A percentile compares a stretch with the other conserved stretches of the same genome.
Evolutionary conservation across 1,140 invertebrate genomes (phyloP).

Genomic region (Nasonia giraulti): DNA sequence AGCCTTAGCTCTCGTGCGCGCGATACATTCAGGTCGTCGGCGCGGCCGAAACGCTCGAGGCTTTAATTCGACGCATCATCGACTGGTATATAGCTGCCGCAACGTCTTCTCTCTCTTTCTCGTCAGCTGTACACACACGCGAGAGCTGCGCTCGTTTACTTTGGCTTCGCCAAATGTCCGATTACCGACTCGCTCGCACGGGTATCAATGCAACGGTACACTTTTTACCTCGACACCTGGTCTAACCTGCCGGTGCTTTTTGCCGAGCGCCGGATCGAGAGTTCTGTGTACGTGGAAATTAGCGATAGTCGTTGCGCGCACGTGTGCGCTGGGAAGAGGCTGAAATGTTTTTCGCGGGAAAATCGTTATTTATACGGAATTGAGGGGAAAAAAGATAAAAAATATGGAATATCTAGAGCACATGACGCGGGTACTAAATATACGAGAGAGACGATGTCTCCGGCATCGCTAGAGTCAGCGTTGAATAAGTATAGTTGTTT

Average conservation of each 20-base stretch:
- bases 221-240: background rate
- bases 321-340: background rate
- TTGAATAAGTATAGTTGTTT: background rate
- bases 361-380: background rate
- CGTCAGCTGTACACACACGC: background rate
- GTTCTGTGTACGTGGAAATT: conserved; percentile 3
- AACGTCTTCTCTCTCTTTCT: background rate
- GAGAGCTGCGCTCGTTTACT: background rate
- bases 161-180: conserved; percentile 32
- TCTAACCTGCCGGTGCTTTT: conserved; percentile 10
- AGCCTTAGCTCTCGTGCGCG: background rate
- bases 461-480: background rate
- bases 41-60: background rate
- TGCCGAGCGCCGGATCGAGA: background rate
- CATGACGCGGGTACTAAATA: background rate
- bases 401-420: background rate
- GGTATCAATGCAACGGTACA: conserved; percentile 23
- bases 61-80: conserved; percentile 34
- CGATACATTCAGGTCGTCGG: background rate
- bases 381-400: background rate
- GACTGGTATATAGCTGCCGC: background rate
- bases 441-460: background rate
- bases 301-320: background rate
- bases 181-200: background rate
- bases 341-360: too few species aligned